These are phyloP conservation scores for Mastomys coucha DNA, from an alignment of 2,113 vertebrate species.

Conservation along the genomic window DNA sequence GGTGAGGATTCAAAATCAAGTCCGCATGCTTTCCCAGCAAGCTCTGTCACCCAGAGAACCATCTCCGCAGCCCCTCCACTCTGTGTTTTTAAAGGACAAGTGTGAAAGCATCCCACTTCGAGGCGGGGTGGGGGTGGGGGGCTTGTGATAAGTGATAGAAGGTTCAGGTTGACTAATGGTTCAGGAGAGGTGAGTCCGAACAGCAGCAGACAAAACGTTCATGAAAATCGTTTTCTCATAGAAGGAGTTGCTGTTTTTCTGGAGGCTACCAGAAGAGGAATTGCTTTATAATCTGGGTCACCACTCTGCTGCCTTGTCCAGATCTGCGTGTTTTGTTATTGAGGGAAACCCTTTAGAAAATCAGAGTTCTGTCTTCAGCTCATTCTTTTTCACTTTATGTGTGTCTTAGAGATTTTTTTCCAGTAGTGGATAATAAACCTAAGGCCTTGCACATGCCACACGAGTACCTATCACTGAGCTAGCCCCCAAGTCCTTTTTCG, in stretches of 20 bases:
- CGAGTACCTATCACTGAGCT: not conserved
- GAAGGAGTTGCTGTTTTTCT: not conserved
- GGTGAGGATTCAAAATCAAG: not conserved
- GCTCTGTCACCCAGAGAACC: not conserved
- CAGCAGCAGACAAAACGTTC: not conserved
- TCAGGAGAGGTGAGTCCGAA: not conserved
- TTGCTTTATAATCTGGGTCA: not conserved
- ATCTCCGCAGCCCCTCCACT: not conserved
- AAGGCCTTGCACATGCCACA: not conserved
- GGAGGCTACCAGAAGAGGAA: not conserved
- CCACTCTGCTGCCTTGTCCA: conserved; percentile 14
- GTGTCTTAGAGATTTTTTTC: not conserved
- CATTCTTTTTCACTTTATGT: not conserved
- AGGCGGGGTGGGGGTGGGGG: not conserved
- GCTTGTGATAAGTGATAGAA: not conserved
- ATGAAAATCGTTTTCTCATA: not conserved
- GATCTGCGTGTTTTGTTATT: not conserved
- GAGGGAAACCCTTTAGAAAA: conserved; percentile 25
- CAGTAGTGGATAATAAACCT: not conserved
- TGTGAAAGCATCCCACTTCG: not conserved
- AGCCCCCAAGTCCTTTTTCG: not conserved
- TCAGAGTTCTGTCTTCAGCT: not conserved
- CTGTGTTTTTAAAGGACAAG: not conserved
- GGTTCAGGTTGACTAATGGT: not conserved
- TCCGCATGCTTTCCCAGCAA: not conserved